Evolutionary conservation across 2,888 invertebrate species (phyloP).

Genomic region (Eueremaeus valkanovi): DNA sequence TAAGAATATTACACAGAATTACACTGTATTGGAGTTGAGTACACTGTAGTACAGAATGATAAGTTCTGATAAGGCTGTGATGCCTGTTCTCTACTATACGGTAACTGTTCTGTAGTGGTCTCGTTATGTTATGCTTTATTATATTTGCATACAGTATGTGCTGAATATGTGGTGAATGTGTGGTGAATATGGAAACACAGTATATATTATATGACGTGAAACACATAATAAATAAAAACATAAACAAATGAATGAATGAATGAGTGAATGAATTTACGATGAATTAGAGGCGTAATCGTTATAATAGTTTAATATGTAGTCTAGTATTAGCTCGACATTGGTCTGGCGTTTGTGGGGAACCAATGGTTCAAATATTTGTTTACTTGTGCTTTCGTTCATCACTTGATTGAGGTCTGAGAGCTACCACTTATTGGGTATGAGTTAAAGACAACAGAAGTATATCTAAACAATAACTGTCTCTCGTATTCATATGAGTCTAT

Average conservation of each 20-base stretch:
- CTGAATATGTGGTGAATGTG: not conserved
- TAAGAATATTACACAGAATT: too few species aligned
- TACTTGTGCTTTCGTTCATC: not conserved
- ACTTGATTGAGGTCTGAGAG: constrained; percentile 9
- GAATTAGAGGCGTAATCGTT: not conserved
- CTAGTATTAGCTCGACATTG: not conserved
- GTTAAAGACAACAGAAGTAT: constrained; percentile 34
- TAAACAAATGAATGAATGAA: constrained; percentile 22
- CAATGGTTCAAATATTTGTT: not conserved
- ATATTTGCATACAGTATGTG: not conserved
- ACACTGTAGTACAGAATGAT: too few species aligned
- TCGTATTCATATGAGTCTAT: constrained; percentile 33
- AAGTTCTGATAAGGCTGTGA: too few species aligned
- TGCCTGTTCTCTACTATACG: too few species aligned
- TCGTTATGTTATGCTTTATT: not conserved
- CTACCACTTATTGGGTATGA: not conserved
- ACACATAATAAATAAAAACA: constrained; percentile 24
- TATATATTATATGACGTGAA: constrained; percentile 14
- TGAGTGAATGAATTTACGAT: constrained; percentile 22
- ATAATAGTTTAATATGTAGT: not conserved
- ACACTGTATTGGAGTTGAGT: not conserved
- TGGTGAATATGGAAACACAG: not conserved
- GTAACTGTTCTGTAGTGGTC: too few species aligned
- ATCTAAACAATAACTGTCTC: constrained; percentile 34
- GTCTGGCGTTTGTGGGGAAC: not conserved